phyloP scores from a whole-genome alignment of 2,113 vertebrate genomes.

The Anarrhichthys ocellatus region DNA sequence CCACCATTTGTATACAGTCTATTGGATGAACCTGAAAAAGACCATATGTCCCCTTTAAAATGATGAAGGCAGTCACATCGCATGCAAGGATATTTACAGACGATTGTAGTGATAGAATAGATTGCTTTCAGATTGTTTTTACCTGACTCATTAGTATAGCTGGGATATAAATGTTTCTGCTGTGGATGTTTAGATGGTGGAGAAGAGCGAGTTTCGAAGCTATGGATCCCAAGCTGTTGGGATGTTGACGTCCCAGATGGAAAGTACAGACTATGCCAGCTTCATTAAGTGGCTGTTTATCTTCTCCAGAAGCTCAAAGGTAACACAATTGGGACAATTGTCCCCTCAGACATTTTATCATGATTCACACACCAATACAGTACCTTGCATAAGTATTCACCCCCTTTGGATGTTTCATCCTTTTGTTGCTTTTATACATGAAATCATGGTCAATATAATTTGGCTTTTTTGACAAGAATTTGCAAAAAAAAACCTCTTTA shows the following conservation, averaged over 20 bases:
- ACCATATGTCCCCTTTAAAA: neutral
- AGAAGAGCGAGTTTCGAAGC: constrained; percentile 90
- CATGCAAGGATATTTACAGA: neutral
- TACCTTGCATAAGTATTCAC: no score
- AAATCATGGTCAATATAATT: no score
- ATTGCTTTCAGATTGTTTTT: neutral
- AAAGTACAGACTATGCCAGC: constrained; percentile 81
- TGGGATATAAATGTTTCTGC: neutral
- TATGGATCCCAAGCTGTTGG: constrained; percentile 87
- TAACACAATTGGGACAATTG: constrained; percentile 48
- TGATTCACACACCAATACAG: neutral
- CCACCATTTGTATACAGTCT: neutral
- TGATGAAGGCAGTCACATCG: neutral
- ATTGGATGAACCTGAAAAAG: neutral
- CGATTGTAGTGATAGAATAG: neutral
- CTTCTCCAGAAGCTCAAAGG: constrained; percentile 87
- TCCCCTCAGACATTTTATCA: neutral
- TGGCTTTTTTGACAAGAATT: no score
- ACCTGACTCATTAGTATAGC: no score
- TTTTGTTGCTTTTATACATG: no score
- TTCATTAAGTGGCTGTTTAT: constrained; percentile 90
- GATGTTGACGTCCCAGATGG: constrained; percentile 84
- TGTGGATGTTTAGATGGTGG: constrained; percentile 87
- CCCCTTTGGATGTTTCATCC: no score
- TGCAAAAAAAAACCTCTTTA: no score